Conservation (phyloP, 2,888 invertebrate genomes). For the Nemotelus nigrinus region DNA sequence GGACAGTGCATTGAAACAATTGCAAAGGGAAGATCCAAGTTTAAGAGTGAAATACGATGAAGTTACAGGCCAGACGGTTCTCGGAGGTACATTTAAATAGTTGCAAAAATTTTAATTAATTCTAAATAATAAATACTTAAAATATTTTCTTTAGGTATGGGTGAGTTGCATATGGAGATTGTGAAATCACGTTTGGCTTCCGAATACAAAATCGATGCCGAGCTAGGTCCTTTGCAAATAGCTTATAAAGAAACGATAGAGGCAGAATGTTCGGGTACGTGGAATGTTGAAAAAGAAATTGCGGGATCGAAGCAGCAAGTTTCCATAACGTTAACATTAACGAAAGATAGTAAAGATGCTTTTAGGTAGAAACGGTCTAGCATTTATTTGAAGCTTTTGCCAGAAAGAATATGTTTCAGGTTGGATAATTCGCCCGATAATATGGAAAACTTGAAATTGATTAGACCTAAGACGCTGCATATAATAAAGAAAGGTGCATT, state of each 20-base stretch:
- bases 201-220: slow-evolving; percentile 91
- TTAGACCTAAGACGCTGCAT: slow-evolving; percentile 74
- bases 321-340: slow-evolving; percentile 61
- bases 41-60: slow-evolving; percentile 77
- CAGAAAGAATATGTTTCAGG: slow-evolving; percentile 56
- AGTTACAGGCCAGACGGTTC: slow-evolving; percentile 87
- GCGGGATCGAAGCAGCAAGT: slow-evolving; percentile 62
- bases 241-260: slow-evolving; percentile 85
- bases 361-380: slow-evolving; percentile 63
- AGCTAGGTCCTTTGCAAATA: slow-evolving; percentile 90
- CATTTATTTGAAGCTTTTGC: slow-evolving; percentile 5
- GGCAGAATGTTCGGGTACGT: slow-evolving; percentile 54
- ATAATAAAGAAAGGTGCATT: slow-evolving; percentile 78
- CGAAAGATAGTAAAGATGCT: slow-evolving; percentile 64
- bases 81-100: slow-evolving; percentile 69
- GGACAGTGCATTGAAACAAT: slow-evolving; percentile 81
- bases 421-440: slow-evolving; percentile 76
- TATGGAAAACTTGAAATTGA: slow-evolving; percentile 72
- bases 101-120: not conserved
- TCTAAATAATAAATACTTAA: not conserved
- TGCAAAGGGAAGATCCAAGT: slow-evolving; percentile 93
- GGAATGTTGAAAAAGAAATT: slow-evolving; percentile 62
- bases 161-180: slow-evolving; percentile 95
- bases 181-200: slow-evolving; percentile 86
- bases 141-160: slow-evolving; percentile 80